Base-by-base conservation (phyloP, 53 echinoderm and acorn worm genomes). In the Arbacia lixula region DNA sequence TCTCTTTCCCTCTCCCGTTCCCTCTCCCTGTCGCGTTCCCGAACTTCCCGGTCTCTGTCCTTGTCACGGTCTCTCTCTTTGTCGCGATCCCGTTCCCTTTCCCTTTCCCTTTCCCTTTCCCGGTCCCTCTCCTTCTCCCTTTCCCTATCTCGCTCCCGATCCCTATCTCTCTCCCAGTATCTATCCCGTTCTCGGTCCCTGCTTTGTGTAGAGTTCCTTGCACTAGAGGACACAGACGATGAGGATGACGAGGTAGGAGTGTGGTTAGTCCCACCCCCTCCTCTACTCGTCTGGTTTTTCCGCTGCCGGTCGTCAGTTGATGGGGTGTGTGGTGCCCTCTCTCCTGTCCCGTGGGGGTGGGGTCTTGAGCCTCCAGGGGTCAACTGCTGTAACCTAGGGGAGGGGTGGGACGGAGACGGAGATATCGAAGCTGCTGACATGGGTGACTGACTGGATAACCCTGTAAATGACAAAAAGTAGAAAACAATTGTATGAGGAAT, bases 381-480 rank as follows among this genome's bases (percentile, higher is more conserved):
- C 29, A 64, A 64, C 41, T 81, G 82, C 43, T 64, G 63, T 27
- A 64, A 32, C 64, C 65, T 62, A 22, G 65, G 65, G 22, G 82
- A 81, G 50, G 82, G 82, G 50, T 81, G 95, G 22, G 95, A 95
- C 50, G 96, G 91, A 43, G 91, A 87, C 36, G 94, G 93, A 29
- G 96, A 96, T 50, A 90, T 87, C 41, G 96, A 96, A n/a, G 93
- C 93, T 69, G 88, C 86, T 9, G 96, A 96, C 86, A 93, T 54
- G 8, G 96, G 93, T 33, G 96, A 96, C 46, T 87, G 96, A 63
- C 91, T 96, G 32, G 96, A 96, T 85, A 91, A 87, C 78, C 93
- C 93, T 93, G 86, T 8, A 76, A 33, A 38, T 26, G n/a, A 37
- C 67, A 71, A 38, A 10, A 19, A 57, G 46, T 14, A n/a, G n/a